Evolutionary conservation across 2,888 invertebrate genomes (phyloP).

Genomic region (Heteromyza rotundicornis): DNA sequence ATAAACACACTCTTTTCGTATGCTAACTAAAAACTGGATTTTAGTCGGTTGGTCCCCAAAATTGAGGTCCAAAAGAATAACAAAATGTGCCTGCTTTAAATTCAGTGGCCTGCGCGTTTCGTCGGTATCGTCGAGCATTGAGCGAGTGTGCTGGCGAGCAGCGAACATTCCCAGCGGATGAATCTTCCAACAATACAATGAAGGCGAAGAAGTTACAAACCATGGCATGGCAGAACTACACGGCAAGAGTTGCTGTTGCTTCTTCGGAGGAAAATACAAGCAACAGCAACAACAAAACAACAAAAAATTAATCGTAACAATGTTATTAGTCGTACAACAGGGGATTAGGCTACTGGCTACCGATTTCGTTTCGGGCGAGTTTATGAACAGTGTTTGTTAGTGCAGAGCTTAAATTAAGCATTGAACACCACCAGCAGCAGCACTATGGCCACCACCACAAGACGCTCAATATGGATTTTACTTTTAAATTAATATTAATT

Average conservation of each 20-base stretch:
- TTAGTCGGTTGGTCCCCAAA: neutral
- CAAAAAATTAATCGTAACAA: slow-evolving; percentile 61
- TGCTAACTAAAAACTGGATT: slow-evolving; percentile 4
- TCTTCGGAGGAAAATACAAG: slow-evolving; percentile 24
- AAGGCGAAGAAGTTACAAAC: neutral
- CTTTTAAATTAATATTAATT: neutral
- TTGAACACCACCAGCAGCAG: neutral
- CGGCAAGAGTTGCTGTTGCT: neutral
- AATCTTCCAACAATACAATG: slow-evolving; percentile 10
- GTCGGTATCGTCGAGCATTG: neutral
- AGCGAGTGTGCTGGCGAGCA: neutral
- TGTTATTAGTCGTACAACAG: slow-evolving; percentile 63
- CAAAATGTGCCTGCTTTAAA: too few relatives aligned
- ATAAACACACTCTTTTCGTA: slow-evolving; percentile 37
- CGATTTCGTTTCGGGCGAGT: slow-evolving; percentile 40
- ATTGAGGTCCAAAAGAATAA: neutral
- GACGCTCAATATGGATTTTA: neutral
- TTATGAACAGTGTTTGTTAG: slow-evolving; percentile 47
- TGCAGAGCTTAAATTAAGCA: slow-evolving; percentile 48
- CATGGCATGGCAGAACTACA: neutral
- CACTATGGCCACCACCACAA: neutral
- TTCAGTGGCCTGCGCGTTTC: neutral
- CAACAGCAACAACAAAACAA: too few relatives aligned
- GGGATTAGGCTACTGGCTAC: slow-evolving; percentile 62
- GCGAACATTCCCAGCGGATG: slow-evolving; percentile 30